Conservation (phyloP, 1,140 invertebrate genomes). For the Papilio polytes region DNA sequence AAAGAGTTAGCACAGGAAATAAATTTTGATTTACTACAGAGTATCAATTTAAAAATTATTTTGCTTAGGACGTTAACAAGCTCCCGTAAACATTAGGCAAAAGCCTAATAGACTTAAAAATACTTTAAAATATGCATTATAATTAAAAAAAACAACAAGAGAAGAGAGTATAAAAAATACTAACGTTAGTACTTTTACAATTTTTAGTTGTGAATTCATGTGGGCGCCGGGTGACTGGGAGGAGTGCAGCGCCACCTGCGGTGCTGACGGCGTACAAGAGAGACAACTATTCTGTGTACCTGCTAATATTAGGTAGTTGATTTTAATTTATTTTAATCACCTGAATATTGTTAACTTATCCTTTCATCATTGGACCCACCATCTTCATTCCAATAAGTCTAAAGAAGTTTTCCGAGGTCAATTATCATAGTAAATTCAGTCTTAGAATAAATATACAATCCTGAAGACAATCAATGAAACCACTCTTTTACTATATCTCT, state of each 20-base stretch:
- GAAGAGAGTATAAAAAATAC: neutral
- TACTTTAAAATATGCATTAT: no score
- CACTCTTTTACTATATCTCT: neutral
- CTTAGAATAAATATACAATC: neutral
- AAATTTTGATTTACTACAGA: no score
- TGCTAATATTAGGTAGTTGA: slow-evolving; percentile 62
- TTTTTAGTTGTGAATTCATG: slow-evolving; percentile 85
- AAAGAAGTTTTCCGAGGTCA: neutral
- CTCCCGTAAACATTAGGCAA: neutral
- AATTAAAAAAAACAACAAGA: no score
- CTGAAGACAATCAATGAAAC: neutral
- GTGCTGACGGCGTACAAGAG: slow-evolving; percentile 84
- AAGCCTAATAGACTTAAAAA: neutral
- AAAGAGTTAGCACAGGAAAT: neutral
- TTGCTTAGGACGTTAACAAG: no score
- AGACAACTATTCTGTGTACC: slow-evolving; percentile 87
- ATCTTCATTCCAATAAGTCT: no score
- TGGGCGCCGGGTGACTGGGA: slow-evolving; percentile 88
- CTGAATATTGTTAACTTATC: neutral
- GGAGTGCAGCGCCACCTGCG: slow-evolving; percentile 86
- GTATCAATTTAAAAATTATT: no score
- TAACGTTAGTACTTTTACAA: slow-evolving; percentile 5
- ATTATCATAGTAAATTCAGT: neutral
- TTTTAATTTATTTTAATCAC: neutral
- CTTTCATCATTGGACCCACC: neutral